phyloP scores from a whole-genome alignment of 2,113 vertebrate species.

The Alaudala cheleensis region DNA sequence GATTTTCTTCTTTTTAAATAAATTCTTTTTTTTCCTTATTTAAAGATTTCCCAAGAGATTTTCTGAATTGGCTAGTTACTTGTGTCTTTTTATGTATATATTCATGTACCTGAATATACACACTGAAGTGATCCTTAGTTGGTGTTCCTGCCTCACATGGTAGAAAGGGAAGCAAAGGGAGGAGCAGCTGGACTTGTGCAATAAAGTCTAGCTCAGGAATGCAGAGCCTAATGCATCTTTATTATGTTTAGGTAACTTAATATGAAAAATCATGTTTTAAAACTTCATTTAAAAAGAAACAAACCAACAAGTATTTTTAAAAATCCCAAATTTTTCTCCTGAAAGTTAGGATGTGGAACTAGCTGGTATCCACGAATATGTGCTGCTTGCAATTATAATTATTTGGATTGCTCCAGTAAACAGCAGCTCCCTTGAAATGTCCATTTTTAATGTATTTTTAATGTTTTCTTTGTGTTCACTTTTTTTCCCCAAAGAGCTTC shows the following conservation, averaged over 20 bases:
- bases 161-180: neutral
- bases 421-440: neutral
- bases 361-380: neutral
- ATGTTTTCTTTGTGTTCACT: neutral
- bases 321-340: neutral
- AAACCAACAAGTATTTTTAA: neutral
- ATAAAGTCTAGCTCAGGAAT: neutral
- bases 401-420: neutral
- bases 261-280: neutral
- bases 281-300: neutral
- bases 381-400: neutral
- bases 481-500: neutral
- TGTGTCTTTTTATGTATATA: neutral
- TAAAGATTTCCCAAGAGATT: neutral
- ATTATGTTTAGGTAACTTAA: neutral
- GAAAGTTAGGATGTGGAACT: neutral
- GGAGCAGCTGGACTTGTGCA: neutral
- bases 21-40: accelerated
- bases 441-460: neutral
- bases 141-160: neutral
- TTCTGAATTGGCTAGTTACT: neutral
- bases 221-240: neutral
- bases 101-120: neutral
- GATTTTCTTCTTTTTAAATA: neutral
- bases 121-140: neutral